Percentiles rank a stretch among this genome's conserved stretches.
These are phyloP conservation scores for Ptychobarbus kaznakovi DNA, from an alignment of 2,797 vertebrate species.

Conservation along the genomic window DNA sequence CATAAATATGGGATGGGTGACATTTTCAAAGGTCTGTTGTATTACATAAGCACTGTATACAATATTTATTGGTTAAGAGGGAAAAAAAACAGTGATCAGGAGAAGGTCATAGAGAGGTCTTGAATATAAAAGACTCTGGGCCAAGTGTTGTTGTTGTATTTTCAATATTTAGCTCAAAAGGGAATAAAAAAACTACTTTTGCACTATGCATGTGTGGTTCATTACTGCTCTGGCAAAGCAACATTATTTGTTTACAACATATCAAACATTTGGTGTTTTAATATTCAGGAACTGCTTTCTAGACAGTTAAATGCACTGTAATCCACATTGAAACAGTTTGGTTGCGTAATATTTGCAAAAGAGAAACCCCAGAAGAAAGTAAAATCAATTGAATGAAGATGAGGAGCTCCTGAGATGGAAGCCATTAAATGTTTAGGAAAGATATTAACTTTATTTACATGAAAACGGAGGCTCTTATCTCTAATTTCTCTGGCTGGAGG, in stretches of 20 bases:
- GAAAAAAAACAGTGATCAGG: neutral
- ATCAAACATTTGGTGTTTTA: slow-evolving; percentile 7
- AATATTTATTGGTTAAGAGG: neutral
- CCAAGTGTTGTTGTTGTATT: neutral
- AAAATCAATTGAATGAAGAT: neutral
- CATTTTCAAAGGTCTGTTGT: neutral
- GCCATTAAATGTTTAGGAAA: slow-evolving; percentile 23
- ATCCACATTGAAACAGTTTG: neutral
- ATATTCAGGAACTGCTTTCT: slow-evolving; percentile 1
- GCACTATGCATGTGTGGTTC: neutral
- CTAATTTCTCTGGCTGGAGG: slow-evolving; percentile 5
- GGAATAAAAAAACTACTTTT: neutral
- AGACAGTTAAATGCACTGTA: neutral
- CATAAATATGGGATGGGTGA: neutral
- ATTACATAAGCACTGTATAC: neutral
- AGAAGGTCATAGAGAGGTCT: neutral
- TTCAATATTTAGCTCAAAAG: neutral
- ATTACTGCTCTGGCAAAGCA: neutral
- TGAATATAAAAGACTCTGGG: neutral
- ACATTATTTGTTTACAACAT: neutral
- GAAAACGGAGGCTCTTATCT: neutral
- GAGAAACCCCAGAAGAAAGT: neutral
- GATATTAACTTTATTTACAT: neutral
- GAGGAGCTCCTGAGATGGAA: neutral
- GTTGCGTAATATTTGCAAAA: neutral